Percentiles rank a stretch among this genome's conserved stretches.
These are phyloP conservation scores for Burhinus bistriatus DNA, from an alignment of 2,113 vertebrate genomes.

Conservation along the genomic window DNA sequence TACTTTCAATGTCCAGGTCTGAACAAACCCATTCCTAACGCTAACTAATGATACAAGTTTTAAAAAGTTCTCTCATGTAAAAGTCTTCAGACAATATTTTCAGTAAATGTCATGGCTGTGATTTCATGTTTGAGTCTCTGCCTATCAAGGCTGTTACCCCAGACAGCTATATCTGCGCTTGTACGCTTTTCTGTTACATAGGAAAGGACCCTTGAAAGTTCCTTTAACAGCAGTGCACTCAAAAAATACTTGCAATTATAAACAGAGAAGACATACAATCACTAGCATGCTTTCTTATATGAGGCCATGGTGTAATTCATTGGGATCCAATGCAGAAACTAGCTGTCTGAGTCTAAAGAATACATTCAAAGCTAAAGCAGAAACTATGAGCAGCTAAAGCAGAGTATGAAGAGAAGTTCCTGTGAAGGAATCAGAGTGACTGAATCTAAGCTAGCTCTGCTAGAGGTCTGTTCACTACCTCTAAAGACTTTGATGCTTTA, in stretches of 20 bases:
- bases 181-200: neutral
- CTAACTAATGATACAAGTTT: neutral
- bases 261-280: neutral
- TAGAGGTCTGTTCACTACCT: neutral
- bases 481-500: neutral
- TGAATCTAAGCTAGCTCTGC: neutral
- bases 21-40: neutral
- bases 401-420: neutral
- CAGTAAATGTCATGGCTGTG: neutral
- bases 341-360: neutral
- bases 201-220: neutral
- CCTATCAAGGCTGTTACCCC: neutral
- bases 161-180: neutral
- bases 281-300: neutral
- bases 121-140: neutral
- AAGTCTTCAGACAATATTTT: neutral
- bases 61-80: neutral
- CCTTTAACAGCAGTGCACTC: neutral
- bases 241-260: neutral
- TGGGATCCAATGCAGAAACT: neutral
- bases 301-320: neutral
- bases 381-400: neutral
- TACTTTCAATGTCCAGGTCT: neutral
- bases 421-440: neutral
- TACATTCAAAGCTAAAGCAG: neutral